Conservation (phyloP, 2,113 vertebrate genomes). For the Uria aalge region DNA sequence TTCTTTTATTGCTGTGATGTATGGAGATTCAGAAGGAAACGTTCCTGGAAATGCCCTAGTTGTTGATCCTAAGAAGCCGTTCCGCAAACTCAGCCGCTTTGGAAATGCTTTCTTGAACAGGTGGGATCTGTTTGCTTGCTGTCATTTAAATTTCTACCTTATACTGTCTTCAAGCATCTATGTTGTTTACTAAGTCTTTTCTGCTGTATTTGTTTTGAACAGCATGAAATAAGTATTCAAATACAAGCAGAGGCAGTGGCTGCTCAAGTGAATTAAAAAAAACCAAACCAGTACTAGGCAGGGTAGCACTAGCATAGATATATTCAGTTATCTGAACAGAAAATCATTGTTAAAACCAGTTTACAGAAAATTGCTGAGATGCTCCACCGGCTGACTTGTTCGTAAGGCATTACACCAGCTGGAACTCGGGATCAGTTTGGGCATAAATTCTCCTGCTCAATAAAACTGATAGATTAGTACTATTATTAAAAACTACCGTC, state of each 20-base stretch:
- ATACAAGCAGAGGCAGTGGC: background rate
- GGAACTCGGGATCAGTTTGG: background rate
- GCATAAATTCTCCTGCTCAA: background rate
- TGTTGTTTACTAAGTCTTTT: background rate
- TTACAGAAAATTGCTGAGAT: background rate
- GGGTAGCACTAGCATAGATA: background rate
- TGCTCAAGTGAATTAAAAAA: background rate
- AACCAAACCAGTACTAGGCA: background rate
- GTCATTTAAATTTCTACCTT: background rate
- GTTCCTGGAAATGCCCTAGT: conserved; percentile 94
- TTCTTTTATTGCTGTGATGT: conserved; percentile 97
- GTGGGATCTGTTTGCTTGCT: conserved; percentile 61
- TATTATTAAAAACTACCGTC: background rate
- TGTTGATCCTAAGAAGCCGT: conserved; percentile 94
- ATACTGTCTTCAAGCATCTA: background rate
- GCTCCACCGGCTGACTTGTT: background rate
- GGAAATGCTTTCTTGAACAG: conserved; percentile 96
- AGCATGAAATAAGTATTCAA: background rate
- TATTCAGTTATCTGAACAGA: background rate
- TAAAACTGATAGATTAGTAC: background rate
- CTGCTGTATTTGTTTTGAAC: background rate
- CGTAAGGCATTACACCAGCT: fast-evolving
- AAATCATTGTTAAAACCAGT: background rate
- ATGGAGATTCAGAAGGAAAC: conserved; percentile 88
- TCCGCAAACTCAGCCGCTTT: conserved; percentile 93